These are phyloP conservation scores for Daubentonia madagascariensis DNA, from an alignment of 2,113 vertebrate species.

Conservation along the genomic window DNA sequence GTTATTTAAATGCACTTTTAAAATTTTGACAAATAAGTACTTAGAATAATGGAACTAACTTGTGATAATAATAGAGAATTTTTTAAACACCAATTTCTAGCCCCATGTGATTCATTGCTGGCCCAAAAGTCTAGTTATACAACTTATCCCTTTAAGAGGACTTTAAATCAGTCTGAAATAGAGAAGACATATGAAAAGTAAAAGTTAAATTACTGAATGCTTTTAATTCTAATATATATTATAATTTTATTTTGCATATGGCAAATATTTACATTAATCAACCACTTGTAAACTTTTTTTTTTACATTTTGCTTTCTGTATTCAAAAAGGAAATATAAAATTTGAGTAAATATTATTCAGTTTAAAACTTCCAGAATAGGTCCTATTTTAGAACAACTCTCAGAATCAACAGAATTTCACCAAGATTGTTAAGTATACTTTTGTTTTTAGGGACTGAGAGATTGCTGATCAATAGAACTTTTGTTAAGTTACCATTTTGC, in stretches of 20 bases:
- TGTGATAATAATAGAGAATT: constrained; percentile 7
- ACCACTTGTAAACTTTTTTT: background rate
- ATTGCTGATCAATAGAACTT: background rate
- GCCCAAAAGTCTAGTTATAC: background rate
- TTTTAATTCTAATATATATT: background rate
- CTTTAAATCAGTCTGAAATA: background rate
- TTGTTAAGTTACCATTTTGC: background rate
- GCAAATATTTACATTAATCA: background rate
- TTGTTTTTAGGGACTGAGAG: background rate
- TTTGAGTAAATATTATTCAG: background rate
- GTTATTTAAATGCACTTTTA: background rate
- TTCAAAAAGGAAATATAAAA: background rate
- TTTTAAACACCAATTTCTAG: background rate
- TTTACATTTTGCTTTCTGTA: background rate
- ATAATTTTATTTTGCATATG: background rate
- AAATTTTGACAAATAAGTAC: background rate
- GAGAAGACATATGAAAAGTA: background rate
- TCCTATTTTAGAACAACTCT: background rate
- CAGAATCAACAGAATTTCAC: background rate
- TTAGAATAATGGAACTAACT: constrained; percentile 41
- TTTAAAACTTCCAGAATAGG: background rate
- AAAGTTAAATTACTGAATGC: background rate
- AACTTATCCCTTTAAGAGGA: background rate
- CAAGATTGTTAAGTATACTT: background rate
- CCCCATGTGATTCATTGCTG: background rate